Percentiles rank a stretch among this genome's conserved stretches.
Evolutionary conservation across 2,888 invertebrate genomes (phyloP).

Genomic region (Drosophila kuntzei): DNA sequence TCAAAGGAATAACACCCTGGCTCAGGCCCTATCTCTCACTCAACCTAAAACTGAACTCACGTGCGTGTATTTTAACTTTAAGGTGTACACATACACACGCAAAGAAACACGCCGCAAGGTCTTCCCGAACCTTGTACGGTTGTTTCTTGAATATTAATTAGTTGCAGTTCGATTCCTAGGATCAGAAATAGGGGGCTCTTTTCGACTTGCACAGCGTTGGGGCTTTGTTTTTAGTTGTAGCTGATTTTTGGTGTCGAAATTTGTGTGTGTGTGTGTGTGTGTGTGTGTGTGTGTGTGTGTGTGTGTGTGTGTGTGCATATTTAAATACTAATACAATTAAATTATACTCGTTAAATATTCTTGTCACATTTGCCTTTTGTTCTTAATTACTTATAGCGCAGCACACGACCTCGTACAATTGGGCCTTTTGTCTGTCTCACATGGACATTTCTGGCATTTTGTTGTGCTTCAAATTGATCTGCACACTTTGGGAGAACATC

Average conservation of each 20-base stretch:
- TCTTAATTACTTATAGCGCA: constrained; percentile 15
- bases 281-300: constrained; percentile 13
- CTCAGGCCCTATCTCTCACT: too few species aligned
- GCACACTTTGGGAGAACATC: constrained; percentile 85
- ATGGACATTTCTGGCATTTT: constrained; percentile 85
- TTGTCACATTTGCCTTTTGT: constrained; percentile 48
- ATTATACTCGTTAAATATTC: constrained; percentile 37
- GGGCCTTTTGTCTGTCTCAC: constrained; percentile 59
- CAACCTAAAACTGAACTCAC: too few species aligned
- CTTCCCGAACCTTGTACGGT: background rate
- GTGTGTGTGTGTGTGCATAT: constrained; percentile 17
- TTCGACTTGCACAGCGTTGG: background rate
- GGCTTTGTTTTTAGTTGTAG: constrained; percentile 22
- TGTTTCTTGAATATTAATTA: background rate
- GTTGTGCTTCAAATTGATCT: constrained; percentile 84
- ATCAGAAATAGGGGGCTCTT: background rate
- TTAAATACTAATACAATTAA: constrained; percentile 46
- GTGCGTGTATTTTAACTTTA: background rate
- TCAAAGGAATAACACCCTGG: too few species aligned
- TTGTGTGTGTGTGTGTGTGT: constrained; percentile 12
- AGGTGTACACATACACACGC: too few species aligned
- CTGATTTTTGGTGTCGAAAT: constrained; percentile 44
- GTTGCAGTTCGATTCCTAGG: background rate
- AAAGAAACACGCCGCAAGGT: background rate
- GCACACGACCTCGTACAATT: background rate